phyloP scores from a whole-genome alignment of 1,140 invertebrate genomes.

The Steinernema feltiae region DNA sequence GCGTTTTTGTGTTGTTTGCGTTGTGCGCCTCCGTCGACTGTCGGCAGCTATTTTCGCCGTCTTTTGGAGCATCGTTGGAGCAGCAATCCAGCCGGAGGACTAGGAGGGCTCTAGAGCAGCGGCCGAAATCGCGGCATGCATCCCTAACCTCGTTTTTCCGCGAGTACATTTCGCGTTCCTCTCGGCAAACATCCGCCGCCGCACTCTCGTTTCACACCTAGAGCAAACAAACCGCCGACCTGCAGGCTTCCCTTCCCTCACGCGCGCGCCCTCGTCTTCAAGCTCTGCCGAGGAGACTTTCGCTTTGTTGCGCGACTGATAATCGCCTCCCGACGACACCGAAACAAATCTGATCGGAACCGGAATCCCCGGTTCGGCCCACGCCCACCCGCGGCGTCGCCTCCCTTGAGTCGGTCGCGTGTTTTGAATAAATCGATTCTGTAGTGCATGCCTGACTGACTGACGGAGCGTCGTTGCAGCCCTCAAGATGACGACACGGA shows the following conservation, averaged over 20 bases:
- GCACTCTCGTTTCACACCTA: conserved; percentile 1
- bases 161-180: background rate
- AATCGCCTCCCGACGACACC: too few relatives aligned
- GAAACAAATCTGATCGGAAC: background rate
- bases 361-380: background rate
- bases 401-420: too few relatives aligned
- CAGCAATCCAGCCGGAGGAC: too few relatives aligned
- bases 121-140: background rate
- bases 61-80: background rate
- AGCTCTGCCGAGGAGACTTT: background rate
- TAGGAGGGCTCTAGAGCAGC: background rate
- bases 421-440: background rate
- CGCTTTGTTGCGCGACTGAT: background rate
- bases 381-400: background rate
- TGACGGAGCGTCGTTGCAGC: background rate
- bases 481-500: background rate
- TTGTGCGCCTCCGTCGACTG: too few relatives aligned
- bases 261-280: background rate
- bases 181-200: background rate
- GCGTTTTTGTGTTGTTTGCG: too few relatives aligned
- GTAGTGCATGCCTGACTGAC: background rate
- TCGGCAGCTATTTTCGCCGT: too few relatives aligned
- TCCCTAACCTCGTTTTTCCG: background rate
- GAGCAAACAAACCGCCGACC: background rate
- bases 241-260: background rate